Conservation (phyloP, 2,888 invertebrate species). For the Fragum whitleyi region DNA sequence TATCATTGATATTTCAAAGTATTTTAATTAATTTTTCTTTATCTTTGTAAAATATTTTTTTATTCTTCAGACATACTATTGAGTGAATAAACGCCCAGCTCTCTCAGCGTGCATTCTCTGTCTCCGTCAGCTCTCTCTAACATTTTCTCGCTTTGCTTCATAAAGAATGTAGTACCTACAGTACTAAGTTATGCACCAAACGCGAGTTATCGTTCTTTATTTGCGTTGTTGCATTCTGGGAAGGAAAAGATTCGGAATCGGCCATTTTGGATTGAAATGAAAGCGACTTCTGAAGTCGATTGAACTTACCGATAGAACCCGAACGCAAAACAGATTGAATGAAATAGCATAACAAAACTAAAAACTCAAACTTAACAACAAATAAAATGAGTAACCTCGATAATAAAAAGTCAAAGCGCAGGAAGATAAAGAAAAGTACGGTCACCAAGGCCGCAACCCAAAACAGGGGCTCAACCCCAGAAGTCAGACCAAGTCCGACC, state of each 20-base stretch:
- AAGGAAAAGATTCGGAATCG: slow-evolving; percentile 45
- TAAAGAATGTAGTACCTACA: too few species aligned
- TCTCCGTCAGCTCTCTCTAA: too few species aligned
- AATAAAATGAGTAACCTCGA: slow-evolving; percentile 76
- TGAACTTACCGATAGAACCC: slow-evolving; percentile 6
- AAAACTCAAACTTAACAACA: neutral
- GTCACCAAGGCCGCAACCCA: slow-evolving; percentile 74
- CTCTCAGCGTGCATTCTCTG: too few species aligned
- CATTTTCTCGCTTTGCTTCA: too few species aligned
- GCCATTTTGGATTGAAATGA: slow-evolving; percentile 75
- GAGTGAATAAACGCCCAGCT: too few species aligned
- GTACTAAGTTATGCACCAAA: too few species aligned
- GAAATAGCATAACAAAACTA: slow-evolving; percentile 17
- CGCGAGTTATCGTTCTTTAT: slow-evolving; percentile 2
- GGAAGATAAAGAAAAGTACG: slow-evolving; percentile 73
- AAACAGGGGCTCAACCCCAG: slow-evolving; percentile 43
- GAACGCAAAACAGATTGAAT: slow-evolving; percentile 40
- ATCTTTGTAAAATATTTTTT: too few species aligned
- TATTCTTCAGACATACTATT: too few species aligned
- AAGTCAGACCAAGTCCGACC: slow-evolving; percentile 34
- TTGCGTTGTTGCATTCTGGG: slow-evolving; percentile 15
- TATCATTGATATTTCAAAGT: too few species aligned
- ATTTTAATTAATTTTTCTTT: too few species aligned
- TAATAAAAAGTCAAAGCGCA: slow-evolving; percentile 78
- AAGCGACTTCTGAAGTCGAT: slow-evolving; percentile 21